Conservation (phyloP, 2,888 invertebrate genomes). For the Eurytoma californica region DNA sequence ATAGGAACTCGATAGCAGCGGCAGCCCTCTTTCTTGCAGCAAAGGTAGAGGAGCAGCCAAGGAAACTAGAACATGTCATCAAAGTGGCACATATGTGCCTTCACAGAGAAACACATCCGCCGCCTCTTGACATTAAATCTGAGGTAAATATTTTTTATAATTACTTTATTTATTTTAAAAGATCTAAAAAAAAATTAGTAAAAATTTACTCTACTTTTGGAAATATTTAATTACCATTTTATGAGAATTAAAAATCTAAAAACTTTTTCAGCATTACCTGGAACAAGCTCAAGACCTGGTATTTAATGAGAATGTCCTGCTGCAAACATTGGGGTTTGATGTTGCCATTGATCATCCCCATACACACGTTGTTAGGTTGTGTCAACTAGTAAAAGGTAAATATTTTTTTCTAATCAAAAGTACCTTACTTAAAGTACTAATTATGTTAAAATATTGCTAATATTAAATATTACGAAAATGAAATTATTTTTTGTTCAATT, state of each 20-base stretch:
- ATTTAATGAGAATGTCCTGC: constrained; percentile 95
- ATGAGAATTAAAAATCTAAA: too few species aligned
- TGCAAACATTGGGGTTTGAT: constrained; percentile 98
- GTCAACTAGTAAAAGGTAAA: constrained; percentile 95
- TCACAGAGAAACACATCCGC: constrained; percentile 76
- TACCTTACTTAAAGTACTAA: not conserved
- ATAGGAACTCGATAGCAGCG: constrained; percentile 94
- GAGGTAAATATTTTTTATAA: constrained; percentile 77
- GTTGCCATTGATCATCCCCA: constrained; percentile 99
- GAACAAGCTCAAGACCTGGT: constrained; percentile 94
- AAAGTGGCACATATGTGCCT: constrained; percentile 93
- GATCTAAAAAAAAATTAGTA: not conserved
- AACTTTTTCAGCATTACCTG: constrained; percentile 77
- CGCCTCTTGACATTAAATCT: constrained; percentile 83
- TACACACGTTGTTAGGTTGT: constrained; percentile 93
- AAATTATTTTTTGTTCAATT: not conserved
- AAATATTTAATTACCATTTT: too few species aligned
- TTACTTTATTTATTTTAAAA: not conserved
- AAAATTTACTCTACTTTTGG: not conserved
- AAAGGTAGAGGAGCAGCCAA: constrained; percentile 98
- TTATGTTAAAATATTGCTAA: not conserved
- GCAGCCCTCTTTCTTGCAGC: constrained; percentile 97
- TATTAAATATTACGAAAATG: constrained; percentile 3
- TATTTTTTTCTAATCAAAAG: constrained; percentile 59
- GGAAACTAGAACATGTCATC: constrained; percentile 98